Percentiles rank a stretch among this genome's conserved stretches.
phyloP scores from a whole-genome alignment of 2,797 vertebrate genomes.

The Semotilus atromaculatus region DNA sequence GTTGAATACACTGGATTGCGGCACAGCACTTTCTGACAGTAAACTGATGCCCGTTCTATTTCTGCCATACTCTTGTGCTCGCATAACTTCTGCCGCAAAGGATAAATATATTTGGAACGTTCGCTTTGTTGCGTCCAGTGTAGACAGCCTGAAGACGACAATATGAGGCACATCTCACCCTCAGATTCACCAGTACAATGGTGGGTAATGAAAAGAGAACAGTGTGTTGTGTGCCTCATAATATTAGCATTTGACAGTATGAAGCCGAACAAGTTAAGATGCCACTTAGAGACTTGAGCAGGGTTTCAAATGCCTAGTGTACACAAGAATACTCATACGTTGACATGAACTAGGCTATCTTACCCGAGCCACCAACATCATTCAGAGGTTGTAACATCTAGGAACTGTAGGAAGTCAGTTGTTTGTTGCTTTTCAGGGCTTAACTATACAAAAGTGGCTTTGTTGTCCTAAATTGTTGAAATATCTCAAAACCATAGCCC shows the following conservation, averaged over 20 bases:
- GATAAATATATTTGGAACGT: background rate
- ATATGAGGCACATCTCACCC: background rate
- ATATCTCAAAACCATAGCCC: slow-evolving; percentile 14
- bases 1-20: background rate
- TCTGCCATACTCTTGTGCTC: background rate
- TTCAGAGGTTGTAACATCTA: background rate
- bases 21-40: background rate
- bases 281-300: background rate
- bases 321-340: background rate
- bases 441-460: slow-evolving; percentile 7
- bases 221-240: background rate
- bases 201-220: background rate
- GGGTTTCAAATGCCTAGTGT: background rate
- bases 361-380: background rate
- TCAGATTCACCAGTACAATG: background rate
- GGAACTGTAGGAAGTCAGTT: background rate
- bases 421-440: slow-evolving; percentile 9
- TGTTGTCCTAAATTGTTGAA: background rate
- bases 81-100: background rate
- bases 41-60: background rate
- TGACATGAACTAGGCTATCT: background rate
- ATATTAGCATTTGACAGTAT: background rate
- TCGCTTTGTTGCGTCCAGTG: background rate
- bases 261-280: background rate
- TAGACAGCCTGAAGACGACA: background rate